Evolutionary conservation across 2,113 vertebrate species (phyloP).

Genomic region (Spea multiplicata): DNA sequence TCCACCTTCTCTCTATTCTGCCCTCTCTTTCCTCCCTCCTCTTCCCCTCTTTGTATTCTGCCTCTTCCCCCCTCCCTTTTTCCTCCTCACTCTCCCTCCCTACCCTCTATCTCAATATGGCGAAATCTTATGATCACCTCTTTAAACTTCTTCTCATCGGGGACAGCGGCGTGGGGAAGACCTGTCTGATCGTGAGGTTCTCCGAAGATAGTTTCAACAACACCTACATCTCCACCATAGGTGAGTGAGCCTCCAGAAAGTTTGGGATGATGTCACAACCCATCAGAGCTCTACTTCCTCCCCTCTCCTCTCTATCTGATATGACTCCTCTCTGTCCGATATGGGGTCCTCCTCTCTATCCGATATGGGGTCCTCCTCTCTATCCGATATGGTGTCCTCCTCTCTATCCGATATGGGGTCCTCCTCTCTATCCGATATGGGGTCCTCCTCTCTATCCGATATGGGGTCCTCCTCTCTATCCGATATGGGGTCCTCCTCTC

Average conservation of each 20-base stretch:
- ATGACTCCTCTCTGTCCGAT: too few relatives aligned
- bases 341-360: too few relatives aligned
- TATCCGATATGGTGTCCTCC: too few relatives aligned
- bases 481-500: too few relatives aligned
- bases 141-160: slow-evolving; percentile 89
- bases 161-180: slow-evolving; percentile 93
- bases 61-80: not conserved
- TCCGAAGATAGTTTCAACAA: slow-evolving; percentile 91
- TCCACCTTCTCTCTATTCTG: slow-evolving; percentile 1
- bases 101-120: slow-evolving; percentile 59
- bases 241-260: slow-evolving; percentile 61
- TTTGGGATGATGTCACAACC: not conserved
- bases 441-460: too few relatives aligned
- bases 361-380: too few relatives aligned
- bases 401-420: too few relatives aligned
- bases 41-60: slow-evolving; percentile 8
- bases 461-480: too few relatives aligned
- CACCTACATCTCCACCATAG: slow-evolving; percentile 94
- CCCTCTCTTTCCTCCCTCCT: not conserved
- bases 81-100: slow-evolving; percentile 2
- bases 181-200: slow-evolving; percentile 90
- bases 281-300: not conserved
- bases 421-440: too few relatives aligned
- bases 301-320: not conserved
- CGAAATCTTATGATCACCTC: slow-evolving; percentile 92